A percentile compares a stretch with the other conserved stretches of the same genome.
Conservation (phyloP, 2,113 vertebrate species). For the Hemibagrus wyckioides region DNA sequence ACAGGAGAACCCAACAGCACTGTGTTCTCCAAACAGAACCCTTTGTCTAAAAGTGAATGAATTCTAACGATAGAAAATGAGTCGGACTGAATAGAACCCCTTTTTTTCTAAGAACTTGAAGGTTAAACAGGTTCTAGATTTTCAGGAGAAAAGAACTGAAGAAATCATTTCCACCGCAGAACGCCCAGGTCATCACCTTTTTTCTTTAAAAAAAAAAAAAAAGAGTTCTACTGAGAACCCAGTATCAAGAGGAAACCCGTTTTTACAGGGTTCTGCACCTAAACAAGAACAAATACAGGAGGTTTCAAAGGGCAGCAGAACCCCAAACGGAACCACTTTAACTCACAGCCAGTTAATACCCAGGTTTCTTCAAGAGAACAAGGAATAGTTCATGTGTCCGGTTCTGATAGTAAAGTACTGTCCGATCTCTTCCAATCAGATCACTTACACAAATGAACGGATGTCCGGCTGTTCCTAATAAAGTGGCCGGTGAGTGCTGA, state of each 20-base stretch:
- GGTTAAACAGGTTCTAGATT: neutral
- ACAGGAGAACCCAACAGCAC: neutral
- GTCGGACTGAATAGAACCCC: neutral
- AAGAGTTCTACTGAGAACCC: neutral
- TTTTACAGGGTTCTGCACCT: neutral
- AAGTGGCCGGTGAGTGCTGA: neutral
- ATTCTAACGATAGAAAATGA: neutral
- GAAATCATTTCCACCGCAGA: too few species aligned
- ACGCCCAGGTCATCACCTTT: too few species aligned
- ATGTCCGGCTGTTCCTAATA: neutral
- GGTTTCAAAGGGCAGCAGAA: neutral
- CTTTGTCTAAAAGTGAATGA: neutral
- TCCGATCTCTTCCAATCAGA: neutral
- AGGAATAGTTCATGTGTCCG: neutral
- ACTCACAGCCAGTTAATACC: neutral
- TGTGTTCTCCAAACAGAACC: neutral
- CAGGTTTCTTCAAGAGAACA: neutral
- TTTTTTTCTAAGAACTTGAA: neutral
- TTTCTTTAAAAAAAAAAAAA: too few species aligned
- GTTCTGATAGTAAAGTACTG: neutral
- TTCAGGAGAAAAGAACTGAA: too few species aligned
- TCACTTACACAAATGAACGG: neutral
- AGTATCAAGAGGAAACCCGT: too few species aligned
- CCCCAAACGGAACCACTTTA: neutral
- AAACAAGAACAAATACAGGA: neutral